Evolutionary conservation across 2,113 vertebrate species (phyloP), one percentile per base, ranked within the genome.

Genomic region (Proteles cristata): DNA sequence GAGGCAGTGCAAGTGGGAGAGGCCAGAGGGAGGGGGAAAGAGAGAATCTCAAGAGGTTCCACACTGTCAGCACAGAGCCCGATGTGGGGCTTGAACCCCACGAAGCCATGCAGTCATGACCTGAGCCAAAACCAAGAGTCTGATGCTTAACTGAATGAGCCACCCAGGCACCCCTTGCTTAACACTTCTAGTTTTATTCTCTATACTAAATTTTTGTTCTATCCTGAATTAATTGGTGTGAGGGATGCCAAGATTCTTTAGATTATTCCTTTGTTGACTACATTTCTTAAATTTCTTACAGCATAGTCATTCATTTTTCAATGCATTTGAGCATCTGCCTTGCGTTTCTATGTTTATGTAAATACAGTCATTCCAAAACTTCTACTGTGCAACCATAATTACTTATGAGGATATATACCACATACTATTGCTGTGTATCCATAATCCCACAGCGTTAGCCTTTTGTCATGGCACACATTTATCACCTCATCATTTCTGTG

Each of bases 121-220:
- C 58, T 61, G 58, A 61, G 58, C 58, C 21, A 17, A 61, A 61
- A 61, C 58, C 58, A 61, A 61, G 58, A 25, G 58, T 23, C 58
- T 61, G 58, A 61, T 61, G 58, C 58, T 61, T 61, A 61, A 61
- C 58, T 3, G 7, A 61, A 21, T 61, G 58, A 61, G 58, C 58
- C 21, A 61, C 58, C 58, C 58, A 61, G 58, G 58, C 21, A 9
- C 58, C 58, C 58, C 21, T 93, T 88, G 63, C 66, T 93, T 84
- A 76, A 33, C 66, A 81, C n/a, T 83, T 45, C 58, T 91, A 90
- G 53, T 91, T 88, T 65, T 95, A 93, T 88, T 80, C 69, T 95
- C 79, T 77, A 55, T 80, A n/a, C 80, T 90, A 92, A 85, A 88
- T 93, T 17, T 82, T 93, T 43, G 7, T 85, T 92, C n/a, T 35